phyloP scores from a whole-genome alignment of 92 coral and sea anemone species.

The Metridium senile region DNA sequence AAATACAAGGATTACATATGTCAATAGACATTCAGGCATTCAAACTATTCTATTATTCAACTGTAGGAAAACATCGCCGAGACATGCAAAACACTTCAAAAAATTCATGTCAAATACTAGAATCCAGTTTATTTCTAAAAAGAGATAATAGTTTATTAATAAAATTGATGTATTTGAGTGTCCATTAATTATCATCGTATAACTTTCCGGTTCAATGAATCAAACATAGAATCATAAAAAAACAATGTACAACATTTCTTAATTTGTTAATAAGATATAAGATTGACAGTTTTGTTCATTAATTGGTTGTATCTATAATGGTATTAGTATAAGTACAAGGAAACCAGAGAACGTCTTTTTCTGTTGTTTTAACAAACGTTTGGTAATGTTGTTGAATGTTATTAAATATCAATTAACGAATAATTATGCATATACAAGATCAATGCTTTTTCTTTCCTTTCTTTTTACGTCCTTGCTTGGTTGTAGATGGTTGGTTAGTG shows the following conservation, averaged over 20 bases:
- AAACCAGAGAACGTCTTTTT: too few relatives aligned
- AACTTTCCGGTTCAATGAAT: neutral
- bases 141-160: neutral
- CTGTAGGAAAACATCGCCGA: neutral
- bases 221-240: neutral
- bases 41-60: neutral
- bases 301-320: neutral
- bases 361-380: neutral
- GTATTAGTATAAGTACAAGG: neutral
- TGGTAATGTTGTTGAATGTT: neutral
- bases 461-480: slow-evolving; percentile 52
- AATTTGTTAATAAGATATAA: too few relatives aligned
- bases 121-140: neutral
- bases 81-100: neutral
- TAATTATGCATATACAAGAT: slow-evolving; percentile 8
- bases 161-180: neutral
- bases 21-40: neutral
- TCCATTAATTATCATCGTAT: neutral
- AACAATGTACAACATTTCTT: neutral
- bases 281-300: neutral
- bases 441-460: slow-evolving; percentile 55
- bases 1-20: neutral
- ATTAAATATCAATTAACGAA: neutral
- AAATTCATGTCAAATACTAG: neutral
- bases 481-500: slow-evolving; percentile 26